Evolutionary conservation across 2,888 invertebrate species (phyloP).

Genomic region (Orgyia antiqua): DNA sequence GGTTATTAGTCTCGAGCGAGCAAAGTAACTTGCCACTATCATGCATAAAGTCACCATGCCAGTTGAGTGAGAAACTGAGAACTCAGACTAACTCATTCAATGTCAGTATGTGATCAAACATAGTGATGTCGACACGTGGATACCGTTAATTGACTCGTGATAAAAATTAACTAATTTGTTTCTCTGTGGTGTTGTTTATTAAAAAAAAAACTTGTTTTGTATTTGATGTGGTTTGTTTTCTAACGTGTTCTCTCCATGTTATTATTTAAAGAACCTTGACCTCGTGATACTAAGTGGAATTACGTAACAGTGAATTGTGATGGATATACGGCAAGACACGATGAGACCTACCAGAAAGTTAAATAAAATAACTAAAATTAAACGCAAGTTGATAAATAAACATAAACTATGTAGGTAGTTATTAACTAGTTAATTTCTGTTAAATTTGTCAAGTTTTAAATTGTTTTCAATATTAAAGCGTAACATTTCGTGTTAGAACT

Average conservation of each 20-base stretch:
- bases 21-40: conserved; percentile 20
- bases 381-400: conserved; percentile 64
- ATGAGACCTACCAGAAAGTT: conserved; percentile 57
- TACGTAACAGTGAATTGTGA: conserved; percentile 36
- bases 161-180: conserved; percentile 11
- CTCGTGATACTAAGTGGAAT: conserved; percentile 28
- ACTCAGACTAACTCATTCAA: conserved; percentile 8
- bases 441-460: too few relatives aligned
- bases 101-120: conserved; percentile 53
- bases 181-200: conserved; percentile 17
- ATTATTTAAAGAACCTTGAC: conserved; percentile 36
- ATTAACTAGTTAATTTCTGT: conserved; percentile 5
- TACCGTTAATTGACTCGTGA: conserved; percentile 30
- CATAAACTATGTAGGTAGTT: conserved; percentile 58
- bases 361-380: conserved; percentile 62
- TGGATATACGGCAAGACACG: conserved; percentile 40
- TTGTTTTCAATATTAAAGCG: too few relatives aligned
- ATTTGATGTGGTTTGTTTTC: conserved; percentile 18
- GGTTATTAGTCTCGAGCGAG: conserved; percentile 17
- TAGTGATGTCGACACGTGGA: conserved; percentile 52
- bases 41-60: conserved; percentile 36
- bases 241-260: conserved; percentile 17
- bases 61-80: conserved; percentile 39
- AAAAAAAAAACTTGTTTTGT: too few relatives aligned
- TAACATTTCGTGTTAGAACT: conserved; percentile 11